Conservation (phyloP, 2,797 vertebrate species). For the Gallinago nigripennis region DNA sequence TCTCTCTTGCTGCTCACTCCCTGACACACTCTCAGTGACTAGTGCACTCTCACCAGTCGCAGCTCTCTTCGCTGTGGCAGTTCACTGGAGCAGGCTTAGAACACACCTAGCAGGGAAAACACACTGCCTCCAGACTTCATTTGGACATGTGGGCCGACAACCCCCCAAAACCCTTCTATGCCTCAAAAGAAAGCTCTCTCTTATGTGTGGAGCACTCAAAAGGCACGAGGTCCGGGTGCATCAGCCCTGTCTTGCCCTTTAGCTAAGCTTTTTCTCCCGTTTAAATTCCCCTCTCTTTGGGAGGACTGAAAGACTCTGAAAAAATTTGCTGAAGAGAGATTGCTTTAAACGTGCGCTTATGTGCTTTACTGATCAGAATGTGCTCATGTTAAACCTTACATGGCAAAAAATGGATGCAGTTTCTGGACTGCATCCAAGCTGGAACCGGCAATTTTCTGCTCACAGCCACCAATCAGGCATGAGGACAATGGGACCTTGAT, state of each 20-base stretch:
- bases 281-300: neutral
- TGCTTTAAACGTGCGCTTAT: neutral
- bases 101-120: neutral
- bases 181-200: neutral
- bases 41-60: neutral
- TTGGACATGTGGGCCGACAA: too few relatives aligned
- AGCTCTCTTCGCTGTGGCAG: neutral
- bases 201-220: neutral
- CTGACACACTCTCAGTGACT: neutral
- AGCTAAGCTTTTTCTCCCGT: accelerated
- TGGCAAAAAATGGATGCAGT: slow-evolving; percentile 23
- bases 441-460: slow-evolving; percentile 42
- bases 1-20: neutral
- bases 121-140: neutral
- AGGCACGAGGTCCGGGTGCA: accelerated
- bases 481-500: slow-evolving; percentile 40
- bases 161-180: neutral
- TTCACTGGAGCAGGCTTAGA: neutral
- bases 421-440: slow-evolving; percentile 43
- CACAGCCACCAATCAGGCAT: neutral
- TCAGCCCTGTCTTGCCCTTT: neutral
- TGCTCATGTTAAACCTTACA: slow-evolving; percentile 41
- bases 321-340: neutral
- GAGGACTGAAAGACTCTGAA: neutral
- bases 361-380: slow-evolving; percentile 11